Percentiles rank a stretch among this genome's conserved stretches.
These are phyloP conservation scores for Naja naja DNA, from an alignment of 2,113 vertebrate species.

Conservation along the genomic window DNA sequence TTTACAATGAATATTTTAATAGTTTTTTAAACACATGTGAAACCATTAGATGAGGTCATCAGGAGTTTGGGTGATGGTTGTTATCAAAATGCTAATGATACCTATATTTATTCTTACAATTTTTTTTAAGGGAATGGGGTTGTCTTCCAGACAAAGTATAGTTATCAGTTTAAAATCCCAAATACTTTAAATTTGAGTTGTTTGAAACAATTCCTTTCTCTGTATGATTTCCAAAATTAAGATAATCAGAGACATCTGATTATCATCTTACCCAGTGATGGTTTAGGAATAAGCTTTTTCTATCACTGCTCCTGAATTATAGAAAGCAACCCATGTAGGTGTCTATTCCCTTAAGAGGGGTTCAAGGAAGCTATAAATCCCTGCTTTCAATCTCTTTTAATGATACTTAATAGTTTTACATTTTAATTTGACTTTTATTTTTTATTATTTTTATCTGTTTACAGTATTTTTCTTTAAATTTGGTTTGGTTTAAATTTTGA, in stretches of 20 bases:
- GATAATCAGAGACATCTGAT: background rate
- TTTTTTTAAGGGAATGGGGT: background rate
- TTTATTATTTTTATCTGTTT: background rate
- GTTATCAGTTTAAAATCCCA: background rate
- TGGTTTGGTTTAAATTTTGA: background rate
- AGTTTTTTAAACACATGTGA: background rate
- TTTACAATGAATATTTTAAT: background rate
- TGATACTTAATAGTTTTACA: background rate
- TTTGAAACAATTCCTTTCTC: background rate
- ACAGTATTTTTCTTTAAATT: background rate
- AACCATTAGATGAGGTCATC: background rate
- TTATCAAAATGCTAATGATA: background rate
- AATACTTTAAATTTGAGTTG: background rate
- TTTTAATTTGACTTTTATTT: background rate
- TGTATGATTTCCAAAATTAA: background rate
- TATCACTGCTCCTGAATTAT: background rate
- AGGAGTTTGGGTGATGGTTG: background rate
- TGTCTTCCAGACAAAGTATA: background rate
- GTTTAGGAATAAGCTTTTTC: background rate
- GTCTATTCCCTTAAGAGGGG: background rate
- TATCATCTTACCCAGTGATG: background rate
- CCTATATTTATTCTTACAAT: background rate
- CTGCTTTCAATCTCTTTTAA: background rate
- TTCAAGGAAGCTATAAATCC: background rate
- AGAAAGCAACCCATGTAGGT: background rate